Evolutionary conservation across 2,113 vertebrate genomes (phyloP).

Genomic region (Oostethus manadensis): DNA sequence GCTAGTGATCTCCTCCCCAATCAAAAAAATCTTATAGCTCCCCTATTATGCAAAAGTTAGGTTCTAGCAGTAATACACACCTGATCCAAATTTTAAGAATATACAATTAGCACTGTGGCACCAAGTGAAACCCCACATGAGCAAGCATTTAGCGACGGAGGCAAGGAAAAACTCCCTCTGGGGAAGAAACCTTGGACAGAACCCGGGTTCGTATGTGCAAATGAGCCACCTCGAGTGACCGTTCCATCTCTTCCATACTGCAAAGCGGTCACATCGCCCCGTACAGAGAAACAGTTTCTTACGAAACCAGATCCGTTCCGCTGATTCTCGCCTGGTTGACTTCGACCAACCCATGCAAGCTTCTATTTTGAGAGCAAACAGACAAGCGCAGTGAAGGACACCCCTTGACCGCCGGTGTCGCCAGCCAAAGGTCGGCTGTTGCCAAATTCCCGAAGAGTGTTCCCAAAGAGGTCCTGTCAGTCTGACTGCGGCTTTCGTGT

Average conservation of each 20-base stretch:
- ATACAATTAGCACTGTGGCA: too few relatives aligned
- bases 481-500: constrained; percentile 18
- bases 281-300: not conserved
- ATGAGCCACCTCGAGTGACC: constrained; percentile 38
- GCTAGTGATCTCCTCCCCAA: too few relatives aligned
- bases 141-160: too few relatives aligned
- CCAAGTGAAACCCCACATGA: too few relatives aligned
- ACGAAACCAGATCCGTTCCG: constrained; percentile 2
- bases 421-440: constrained; percentile 67
- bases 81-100: too few relatives aligned
- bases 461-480: constrained; percentile 48
- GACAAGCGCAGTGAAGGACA: constrained; percentile 45
- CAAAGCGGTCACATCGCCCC: constrained; percentile 4
- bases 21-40: too few relatives aligned
- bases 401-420: constrained; percentile 58
- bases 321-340: constrained; percentile 18
- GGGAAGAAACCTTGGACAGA: too few relatives aligned
- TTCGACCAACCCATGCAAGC: constrained; percentile 11
- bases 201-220: constrained; percentile 40
- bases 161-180: too few relatives aligned
- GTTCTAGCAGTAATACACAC: too few relatives aligned
- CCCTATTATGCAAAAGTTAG: too few relatives aligned
- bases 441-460: constrained; percentile 60
- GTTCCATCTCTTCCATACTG: constrained; percentile 28
- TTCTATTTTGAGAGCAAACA: constrained; percentile 56